A percentile compares a stretch with the other conserved stretches of the same genome.
Conservation (phyloP, 2,888 invertebrate species). For the Piscicola geometra region DNA sequence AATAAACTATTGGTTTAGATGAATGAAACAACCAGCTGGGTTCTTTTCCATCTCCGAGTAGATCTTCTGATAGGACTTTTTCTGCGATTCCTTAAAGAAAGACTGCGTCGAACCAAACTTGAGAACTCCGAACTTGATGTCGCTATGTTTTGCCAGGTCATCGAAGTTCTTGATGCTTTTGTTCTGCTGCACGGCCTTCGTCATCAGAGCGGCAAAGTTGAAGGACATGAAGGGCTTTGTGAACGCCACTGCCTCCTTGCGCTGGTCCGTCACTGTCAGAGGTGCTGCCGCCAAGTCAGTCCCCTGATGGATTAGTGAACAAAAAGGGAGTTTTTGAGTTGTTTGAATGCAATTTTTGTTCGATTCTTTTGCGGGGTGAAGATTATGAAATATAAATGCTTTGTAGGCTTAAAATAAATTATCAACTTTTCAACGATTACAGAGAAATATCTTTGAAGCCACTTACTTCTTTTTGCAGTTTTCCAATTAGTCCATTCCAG, state of each 20-base stretch:
- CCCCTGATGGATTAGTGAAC: conserved; percentile 35
- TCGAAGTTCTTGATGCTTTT: conserved; percentile 9
- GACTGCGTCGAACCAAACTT: not conserved
- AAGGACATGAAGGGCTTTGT: conserved; percentile 38
- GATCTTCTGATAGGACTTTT: conserved; percentile 7
- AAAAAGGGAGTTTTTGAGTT: not conserved
- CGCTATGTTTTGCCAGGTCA: conserved; percentile 24
- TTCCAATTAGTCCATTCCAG: conserved; percentile 8
- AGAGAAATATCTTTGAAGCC: not conserved
- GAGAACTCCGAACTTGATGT: conserved; percentile 5
- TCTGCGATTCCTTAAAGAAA: conserved; percentile 21
- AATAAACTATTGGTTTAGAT: too few species aligned
- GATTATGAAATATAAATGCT: too few species aligned
- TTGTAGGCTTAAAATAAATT: too few species aligned
- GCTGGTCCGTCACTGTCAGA: conserved; percentile 34
- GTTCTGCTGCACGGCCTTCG: conserved; percentile 12
- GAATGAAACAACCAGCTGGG: not conserved
- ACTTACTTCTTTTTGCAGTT: not conserved
- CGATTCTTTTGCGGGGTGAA: too few species aligned
- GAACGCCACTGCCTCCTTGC: conserved; percentile 36
- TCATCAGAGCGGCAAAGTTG: conserved; percentile 30
- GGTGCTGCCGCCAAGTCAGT: conserved; percentile 38
- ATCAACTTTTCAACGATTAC: too few species aligned
- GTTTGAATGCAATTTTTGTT: not conserved
- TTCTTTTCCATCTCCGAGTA: conserved; percentile 8